Base-by-base conservation (phyloP, 2,888 invertebrate species). In the Rutpela maculata region DNA sequence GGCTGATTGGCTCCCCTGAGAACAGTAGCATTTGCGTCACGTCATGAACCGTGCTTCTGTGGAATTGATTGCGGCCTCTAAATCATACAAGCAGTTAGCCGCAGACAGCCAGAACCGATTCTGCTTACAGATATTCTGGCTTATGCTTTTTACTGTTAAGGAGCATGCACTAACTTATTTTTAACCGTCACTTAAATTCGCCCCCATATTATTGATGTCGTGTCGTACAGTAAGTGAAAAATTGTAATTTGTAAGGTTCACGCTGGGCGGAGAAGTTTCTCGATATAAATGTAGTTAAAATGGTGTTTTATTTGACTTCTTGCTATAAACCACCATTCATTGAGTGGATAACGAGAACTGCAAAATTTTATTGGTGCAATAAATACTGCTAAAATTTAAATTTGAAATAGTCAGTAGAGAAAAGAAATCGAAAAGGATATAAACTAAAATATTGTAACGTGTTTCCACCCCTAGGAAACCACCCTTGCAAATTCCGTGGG, bases 21-120 rank as follows among this genome's bases (percentile, higher is more conserved):
- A 86, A 86, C 85, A 86, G 86, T 86, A 86, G 86, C 86, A 86
- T 86, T 87, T 86, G 86, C 86, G 86, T 87, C 86, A 87, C 85
- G 86, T 87, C 87, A 87, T 83, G 84, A 85, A 82, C 84, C 84
- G 81, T 81, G 83, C 82, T 82, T 78, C 82, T 79, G 78, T 75
- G 81, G 83, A 86, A 86, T 86, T 86, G 86, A 88, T 87, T 86
- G 86, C 86, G 78, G 81, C 81, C 84, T 79, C 79, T 87, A 87
- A 87, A 87, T 87, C 87, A 87, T 87, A 86, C 83, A 81, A 84
- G 85, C 87, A 87, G 86, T 86, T 87, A 87, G 85, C 86, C 85
- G 85, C 85, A 85, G 85, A 85, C 86, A 83, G 84, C 74, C 81
- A 74, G 80, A 81, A 81, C 81, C 80, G 78, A 76, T 82, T 79